These are phyloP conservation scores for Hipposideros armiger DNA, from an alignment of 2,113 vertebrate genomes.

Conservation along the genomic window DNA sequence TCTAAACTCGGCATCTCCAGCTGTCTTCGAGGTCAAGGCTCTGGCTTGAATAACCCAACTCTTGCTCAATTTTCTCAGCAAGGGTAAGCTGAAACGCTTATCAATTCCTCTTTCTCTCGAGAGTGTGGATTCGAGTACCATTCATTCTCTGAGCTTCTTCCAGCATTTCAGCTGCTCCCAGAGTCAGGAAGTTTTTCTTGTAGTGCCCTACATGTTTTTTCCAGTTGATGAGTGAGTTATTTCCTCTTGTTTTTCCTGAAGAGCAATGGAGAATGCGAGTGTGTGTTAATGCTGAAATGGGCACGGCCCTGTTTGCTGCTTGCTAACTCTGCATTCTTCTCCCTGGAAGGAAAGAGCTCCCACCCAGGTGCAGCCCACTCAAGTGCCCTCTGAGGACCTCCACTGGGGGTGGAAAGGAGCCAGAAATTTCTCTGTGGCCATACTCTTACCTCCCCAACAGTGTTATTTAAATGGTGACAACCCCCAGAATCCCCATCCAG, in stretches of 20 bases:
- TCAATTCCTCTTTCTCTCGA: neutral
- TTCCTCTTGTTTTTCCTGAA: conserved; percentile 50
- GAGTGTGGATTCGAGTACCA: neutral
- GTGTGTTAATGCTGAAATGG: neutral
- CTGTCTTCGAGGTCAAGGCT: neutral
- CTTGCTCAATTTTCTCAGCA: neutral
- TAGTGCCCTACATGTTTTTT: conserved; percentile 40
- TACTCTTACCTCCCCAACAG: neutral
- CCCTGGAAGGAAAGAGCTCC: neutral
- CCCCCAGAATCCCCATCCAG: neutral
- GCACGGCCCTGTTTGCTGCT: neutral
- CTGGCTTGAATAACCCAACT: neutral
- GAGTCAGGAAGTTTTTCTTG: neutral
- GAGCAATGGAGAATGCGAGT: neutral
- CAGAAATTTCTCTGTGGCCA: neutral
- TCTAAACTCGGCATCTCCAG: neutral
- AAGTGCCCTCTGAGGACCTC: neutral
- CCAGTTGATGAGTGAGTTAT: conserved; percentile 37
- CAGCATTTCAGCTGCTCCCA: neutral
- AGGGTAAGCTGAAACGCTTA: neutral
- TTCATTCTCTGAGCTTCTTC: neutral
- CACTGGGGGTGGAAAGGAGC: neutral
- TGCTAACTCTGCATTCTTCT: conserved; percentile 4
- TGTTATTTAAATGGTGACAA: neutral
- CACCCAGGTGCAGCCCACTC: neutral